Conservation (phyloP, 2,113 vertebrate species). For the Beaufortia kweichowensis region DNA sequence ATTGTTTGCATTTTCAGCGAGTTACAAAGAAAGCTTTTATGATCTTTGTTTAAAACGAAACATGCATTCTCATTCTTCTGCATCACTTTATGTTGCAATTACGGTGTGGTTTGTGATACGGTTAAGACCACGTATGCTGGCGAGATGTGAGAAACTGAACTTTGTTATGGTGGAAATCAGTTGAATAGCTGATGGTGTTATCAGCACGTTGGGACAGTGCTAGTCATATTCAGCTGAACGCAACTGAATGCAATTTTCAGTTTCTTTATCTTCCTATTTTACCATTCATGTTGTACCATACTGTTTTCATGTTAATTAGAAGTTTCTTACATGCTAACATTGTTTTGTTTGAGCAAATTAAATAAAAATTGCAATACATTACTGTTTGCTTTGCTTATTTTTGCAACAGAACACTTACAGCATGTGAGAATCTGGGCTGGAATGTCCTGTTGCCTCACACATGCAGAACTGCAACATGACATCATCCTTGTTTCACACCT, state of each 20-base stretch:
- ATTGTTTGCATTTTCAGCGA: constrained; percentile 45
- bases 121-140: constrained; percentile 50
- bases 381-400: constrained; percentile 10
- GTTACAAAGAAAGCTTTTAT: constrained; percentile 59
- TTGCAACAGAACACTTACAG: background rate
- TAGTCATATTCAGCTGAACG: constrained; percentile 75
- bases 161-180: constrained; percentile 51
- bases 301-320: constrained; percentile 86
- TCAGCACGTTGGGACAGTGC: constrained; percentile 67
- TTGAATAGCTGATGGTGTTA: constrained; percentile 72
- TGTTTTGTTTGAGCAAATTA: constrained; percentile 92
- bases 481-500: constrained; percentile 14
- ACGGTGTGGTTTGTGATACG: constrained; percentile 55
- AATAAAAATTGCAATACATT: constrained; percentile 95
- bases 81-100: constrained; percentile 57
- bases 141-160: constrained; percentile 46
- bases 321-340: constrained; percentile 94
- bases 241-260: constrained; percentile 65
- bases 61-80: constrained; percentile 56
- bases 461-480: background rate
- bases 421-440: background rate
- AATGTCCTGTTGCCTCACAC: background rate
- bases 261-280: constrained; percentile 77
- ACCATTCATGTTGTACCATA: constrained; percentile 84
- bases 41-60: constrained; percentile 26